Percentiles rank a stretch among this genome's conserved stretches.
Evolutionary conservation across 2,113 vertebrate genomes (phyloP).

Genomic region (Azemiops feae): DNA sequence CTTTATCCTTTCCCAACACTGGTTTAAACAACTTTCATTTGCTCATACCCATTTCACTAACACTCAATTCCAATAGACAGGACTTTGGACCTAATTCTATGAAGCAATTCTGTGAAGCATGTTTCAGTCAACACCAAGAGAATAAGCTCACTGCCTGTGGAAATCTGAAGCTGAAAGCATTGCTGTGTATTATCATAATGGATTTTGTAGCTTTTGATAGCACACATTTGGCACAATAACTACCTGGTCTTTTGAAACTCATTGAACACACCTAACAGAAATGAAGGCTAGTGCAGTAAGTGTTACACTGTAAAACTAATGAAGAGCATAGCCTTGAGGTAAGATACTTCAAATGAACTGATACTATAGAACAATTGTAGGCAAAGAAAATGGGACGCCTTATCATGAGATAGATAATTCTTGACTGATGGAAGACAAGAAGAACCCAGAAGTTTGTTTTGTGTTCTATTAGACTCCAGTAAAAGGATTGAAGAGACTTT

Average conservation of each 20-base stretch:
- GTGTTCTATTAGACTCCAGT: neutral
- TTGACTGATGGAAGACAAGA: slow-evolving; percentile 60
- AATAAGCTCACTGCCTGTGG: slow-evolving; percentile 37
- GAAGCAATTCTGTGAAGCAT: neutral
- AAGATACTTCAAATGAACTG: slow-evolving; percentile 60
- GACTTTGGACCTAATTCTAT: neutral
- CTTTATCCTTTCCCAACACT: neutral
- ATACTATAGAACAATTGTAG: slow-evolving; percentile 48
- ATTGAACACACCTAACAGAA: slow-evolving; percentile 52
- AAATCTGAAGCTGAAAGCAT: slow-evolving; percentile 48
- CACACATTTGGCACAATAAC: slow-evolving; percentile 56
- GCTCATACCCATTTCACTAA: neutral
- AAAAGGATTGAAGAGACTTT: neutral
- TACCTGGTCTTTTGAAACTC: slow-evolving; percentile 50
- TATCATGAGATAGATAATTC: slow-evolving; percentile 37
- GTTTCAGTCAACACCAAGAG: neutral
- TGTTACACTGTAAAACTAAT: slow-evolving; percentile 49
- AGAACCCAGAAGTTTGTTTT: slow-evolving; percentile 16
- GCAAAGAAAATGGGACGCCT: slow-evolving; percentile 55
- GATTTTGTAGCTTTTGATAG: slow-evolving; percentile 50
- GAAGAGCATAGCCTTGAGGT: slow-evolving; percentile 54
- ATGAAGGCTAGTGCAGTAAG: slow-evolving; percentile 53
- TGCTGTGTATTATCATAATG: slow-evolving; percentile 54
- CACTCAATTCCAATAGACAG: neutral
- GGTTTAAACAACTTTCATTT: neutral